A percentile compares a stretch with the other conserved stretches of the same genome.
These are phyloP conservation scores for Aulostomus chinensis DNA, from an alignment of 2,797 vertebrate genomes.

Conservation along the genomic window DNA sequence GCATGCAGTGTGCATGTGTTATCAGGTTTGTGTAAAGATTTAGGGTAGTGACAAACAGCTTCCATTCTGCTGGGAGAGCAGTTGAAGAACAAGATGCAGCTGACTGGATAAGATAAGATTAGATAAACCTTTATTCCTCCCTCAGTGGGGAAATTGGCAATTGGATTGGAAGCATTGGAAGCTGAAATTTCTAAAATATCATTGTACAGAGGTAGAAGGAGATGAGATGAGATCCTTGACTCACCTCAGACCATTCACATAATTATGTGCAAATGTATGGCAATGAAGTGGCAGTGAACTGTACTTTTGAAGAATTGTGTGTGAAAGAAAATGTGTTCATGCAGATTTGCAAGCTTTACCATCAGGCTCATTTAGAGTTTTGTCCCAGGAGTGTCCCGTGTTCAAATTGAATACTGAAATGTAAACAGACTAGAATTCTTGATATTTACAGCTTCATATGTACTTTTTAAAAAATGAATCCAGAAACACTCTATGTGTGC, in stretches of 20 bases:
- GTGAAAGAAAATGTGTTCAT: constrained; percentile 6
- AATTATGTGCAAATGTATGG: constrained; percentile 1
- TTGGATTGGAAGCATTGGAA: no score
- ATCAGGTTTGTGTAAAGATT: constrained; percentile 30
- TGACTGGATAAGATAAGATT: no score
- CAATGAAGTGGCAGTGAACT: constrained; percentile 3
- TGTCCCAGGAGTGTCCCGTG: neutral
- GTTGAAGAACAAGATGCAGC: constrained; percentile 29
- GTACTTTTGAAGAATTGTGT: constrained; percentile 2
- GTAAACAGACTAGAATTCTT: neutral
- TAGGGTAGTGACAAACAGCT: constrained; percentile 9
- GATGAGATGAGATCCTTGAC: constrained; percentile 19
- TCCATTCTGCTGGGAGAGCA: constrained; percentile 18
- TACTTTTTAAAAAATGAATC: no score
- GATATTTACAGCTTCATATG: neutral
- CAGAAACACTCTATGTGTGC: neutral
- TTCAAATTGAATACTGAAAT: neutral
- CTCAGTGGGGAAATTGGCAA: no score
- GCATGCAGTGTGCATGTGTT: constrained; percentile 35
- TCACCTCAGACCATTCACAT: neutral
- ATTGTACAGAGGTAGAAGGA: constrained; percentile 10
- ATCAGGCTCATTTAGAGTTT: neutral
- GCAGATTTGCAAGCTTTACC: neutral
- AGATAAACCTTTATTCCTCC: no score
- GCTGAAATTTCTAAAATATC: no score